Evolutionary conservation across 1,140 invertebrate genomes (phyloP), one percentile per base, ranked within the genome.

Genomic region (Drosophila ambigua): DNA sequence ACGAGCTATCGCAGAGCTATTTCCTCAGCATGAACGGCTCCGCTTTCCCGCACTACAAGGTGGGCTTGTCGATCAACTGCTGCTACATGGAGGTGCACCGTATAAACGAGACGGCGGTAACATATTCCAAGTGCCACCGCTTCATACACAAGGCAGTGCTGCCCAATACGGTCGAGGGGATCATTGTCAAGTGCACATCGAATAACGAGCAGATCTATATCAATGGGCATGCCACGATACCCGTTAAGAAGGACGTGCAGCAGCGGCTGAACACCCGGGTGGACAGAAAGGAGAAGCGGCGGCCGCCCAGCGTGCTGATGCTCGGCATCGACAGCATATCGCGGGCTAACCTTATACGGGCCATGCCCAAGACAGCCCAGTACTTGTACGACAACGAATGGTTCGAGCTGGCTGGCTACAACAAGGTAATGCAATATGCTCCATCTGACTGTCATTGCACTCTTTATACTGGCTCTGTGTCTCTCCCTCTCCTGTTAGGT

Each of bases 311-410:
- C 20, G 93, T 98, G 13, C 91, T 97, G 1, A 92, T 97, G 63
- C 83, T 98, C 7, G 97, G 97, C 8, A 95, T 97, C 51, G 97
- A 98, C 82, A 96, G 96, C 26, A 95, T 97, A 35, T 98, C 97
- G 0, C 93, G 96, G 48, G 93, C 95, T 1, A 96, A 97, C 92
- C 94, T 96, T 31, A 93, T 94, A 24, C 93, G 96, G 26, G 94
- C 95, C 26, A 95, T 98, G 95, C 96, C 96, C 9, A 93, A 94
- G 78, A 97, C 96, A 0, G 92, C 94, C 3, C 84, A 92, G 41
- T 95, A 95, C 87, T 91, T 98, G 8, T 93, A 93, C 39, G 92
- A 94, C 15, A 92, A 94, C 81, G 69, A 83, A 79, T 92, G 93
- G 94, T 80, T 93, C 79, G 87, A 94, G 72, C 92, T 92, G 68